Evolutionary conservation across 2,888 invertebrate species (phyloP).

Genomic region (Drosophila maculinotata): DNA sequence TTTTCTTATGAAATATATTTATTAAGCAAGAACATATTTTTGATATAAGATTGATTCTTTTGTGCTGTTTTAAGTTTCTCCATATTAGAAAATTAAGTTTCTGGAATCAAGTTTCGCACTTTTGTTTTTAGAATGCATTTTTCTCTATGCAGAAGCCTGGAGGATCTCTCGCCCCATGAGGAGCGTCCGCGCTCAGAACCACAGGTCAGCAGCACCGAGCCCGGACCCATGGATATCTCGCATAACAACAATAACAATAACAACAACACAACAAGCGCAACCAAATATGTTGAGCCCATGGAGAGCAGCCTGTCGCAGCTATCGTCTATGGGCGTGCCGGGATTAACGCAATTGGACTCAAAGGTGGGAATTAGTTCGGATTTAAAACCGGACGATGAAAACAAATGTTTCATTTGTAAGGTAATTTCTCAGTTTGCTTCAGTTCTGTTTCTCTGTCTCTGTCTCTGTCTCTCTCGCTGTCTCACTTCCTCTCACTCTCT

Average conservation of each 20-base stretch:
- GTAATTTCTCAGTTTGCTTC: constrained; percentile 86
- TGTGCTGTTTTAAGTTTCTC: no score
- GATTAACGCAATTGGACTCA: constrained; percentile 84
- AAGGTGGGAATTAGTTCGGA: constrained; percentile 85
- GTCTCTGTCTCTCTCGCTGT: constrained; percentile 13
- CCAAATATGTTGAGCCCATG: constrained; percentile 68
- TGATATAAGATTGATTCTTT: no score
- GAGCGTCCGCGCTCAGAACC: constrained; percentile 84
- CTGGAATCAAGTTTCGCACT: no score
- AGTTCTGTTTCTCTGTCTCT: constrained; percentile 56
- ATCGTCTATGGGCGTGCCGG: constrained; percentile 81
- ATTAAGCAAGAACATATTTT: no score
- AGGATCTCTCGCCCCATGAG: constrained; percentile 81
- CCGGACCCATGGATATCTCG: constrained; percentile 79
- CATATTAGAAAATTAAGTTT: no score
- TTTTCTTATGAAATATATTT: no score
- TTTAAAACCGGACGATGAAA: constrained; percentile 86
- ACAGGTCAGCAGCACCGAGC: constrained; percentile 84
- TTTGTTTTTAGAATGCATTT: no score
- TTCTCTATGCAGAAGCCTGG: constrained; percentile 62
- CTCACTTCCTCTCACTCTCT: not conserved
- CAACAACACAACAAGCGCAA: constrained; percentile 81
- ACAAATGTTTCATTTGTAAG: constrained; percentile 91
- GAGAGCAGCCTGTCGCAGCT: constrained; percentile 84
- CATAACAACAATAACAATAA: constrained; percentile 75